These are phyloP conservation scores for Rutpela maculata DNA, from an alignment of 2,888 invertebrate species.

Conservation along the genomic window DNA sequence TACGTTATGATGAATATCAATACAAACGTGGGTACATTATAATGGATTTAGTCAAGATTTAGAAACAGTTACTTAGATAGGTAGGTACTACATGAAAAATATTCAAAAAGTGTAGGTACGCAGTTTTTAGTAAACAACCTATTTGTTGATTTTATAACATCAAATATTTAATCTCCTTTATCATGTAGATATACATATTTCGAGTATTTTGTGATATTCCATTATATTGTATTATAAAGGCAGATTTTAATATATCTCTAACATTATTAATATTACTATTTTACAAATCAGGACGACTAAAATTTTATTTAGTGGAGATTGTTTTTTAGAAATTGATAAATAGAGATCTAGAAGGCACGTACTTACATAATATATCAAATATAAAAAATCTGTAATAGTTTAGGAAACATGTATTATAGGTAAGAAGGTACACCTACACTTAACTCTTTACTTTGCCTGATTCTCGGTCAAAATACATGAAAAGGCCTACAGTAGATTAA, in stretches of 20 bases:
- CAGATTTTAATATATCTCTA: neutral
- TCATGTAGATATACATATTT: neutral
- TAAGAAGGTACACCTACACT: no score
- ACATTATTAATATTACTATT: neutral
- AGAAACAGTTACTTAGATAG: neutral
- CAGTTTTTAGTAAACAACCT: neutral
- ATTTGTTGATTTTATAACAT: neutral
- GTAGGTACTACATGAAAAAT: neutral
- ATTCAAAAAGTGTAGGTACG: neutral
- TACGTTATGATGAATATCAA: neutral
- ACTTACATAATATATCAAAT: no score
- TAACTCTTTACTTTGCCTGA: no score
- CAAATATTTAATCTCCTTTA: neutral
- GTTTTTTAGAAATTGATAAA: no score
- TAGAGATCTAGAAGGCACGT: no score
- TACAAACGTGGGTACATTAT: neutral
- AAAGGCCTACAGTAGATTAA: no score
- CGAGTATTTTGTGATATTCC: neutral
- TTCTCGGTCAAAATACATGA: no score
- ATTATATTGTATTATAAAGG: neutral
- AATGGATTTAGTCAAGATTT: neutral
- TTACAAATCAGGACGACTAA: no score
- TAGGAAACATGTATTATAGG: no score
- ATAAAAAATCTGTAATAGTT: no score
- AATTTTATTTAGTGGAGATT: no score